phyloP scores from a whole-genome alignment of 2,113 vertebrate genomes.

The Nibea albiflora region DNA sequence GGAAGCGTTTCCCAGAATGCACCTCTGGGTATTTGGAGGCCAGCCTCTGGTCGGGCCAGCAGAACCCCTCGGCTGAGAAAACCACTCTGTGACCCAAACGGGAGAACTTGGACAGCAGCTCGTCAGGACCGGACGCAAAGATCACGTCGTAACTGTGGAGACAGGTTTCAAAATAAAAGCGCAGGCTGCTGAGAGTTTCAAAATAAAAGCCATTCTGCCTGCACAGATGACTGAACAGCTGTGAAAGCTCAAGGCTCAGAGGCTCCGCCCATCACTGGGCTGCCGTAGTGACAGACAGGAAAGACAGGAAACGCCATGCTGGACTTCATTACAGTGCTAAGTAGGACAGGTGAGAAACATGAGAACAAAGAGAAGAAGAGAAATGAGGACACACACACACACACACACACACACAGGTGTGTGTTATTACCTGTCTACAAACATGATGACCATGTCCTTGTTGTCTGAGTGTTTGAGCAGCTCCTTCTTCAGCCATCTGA shows the following conservation, averaged over 20 bases:
- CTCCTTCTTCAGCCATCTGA: slow-evolving; percentile 91
- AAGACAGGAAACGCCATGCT: no score
- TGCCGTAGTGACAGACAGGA: no score
- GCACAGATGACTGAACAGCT: no score
- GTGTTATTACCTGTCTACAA: slow-evolving; percentile 63
- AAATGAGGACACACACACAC: slow-evolving; percentile 2
- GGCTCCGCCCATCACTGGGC: no score
- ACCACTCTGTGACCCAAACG: slow-evolving; percentile 64
- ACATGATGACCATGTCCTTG: slow-evolving; percentile 86
- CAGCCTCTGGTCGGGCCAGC: slow-evolving; percentile 78
- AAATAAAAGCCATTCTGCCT: no score
- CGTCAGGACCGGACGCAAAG: slow-evolving; percentile 65
- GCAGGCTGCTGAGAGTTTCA: no score
- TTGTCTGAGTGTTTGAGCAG: slow-evolving; percentile 83
- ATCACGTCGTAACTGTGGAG: slow-evolving; percentile 73
- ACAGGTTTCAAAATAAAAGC: neutral
- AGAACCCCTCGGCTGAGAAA: slow-evolving; percentile 75
- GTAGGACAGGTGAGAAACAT: neutral
- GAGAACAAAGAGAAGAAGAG: neutral
- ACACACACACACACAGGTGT: neutral
- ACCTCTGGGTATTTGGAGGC: slow-evolving; percentile 74
- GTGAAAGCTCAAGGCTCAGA: no score
- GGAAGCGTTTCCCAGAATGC: slow-evolving; percentile 78
- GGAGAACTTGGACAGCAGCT: slow-evolving; percentile 69
- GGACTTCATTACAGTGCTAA: no score